Evolutionary conservation across 2,797 vertebrate genomes (phyloP).

Genomic region (Argyrosomus regius): DNA sequence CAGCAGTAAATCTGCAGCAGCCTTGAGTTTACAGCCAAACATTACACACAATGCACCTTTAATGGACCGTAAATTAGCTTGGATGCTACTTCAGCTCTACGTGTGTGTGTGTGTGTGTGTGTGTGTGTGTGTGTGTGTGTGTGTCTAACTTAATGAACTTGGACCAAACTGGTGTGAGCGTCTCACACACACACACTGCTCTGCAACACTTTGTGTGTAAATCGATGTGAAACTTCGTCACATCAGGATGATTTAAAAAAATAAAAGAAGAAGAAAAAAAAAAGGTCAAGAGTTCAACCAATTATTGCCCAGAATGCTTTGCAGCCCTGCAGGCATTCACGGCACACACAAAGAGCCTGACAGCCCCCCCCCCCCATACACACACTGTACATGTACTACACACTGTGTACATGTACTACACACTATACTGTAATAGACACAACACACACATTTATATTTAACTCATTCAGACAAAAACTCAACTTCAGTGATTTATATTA

Average conservation of each 20-base stretch:
- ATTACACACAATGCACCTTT: conserved; percentile 51
- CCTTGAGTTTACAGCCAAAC: conserved; percentile 35
- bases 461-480: conserved; percentile 14
- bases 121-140: conserved; percentile 6
- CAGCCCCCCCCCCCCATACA: too few relatives aligned
- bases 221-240: too few relatives aligned
- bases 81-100: neutral
- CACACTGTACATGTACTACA: neutral
- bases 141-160: neutral
- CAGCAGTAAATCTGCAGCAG: conserved; percentile 44
- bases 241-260: neutral
- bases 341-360: neutral
- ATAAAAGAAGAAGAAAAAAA: conserved; percentile 10
- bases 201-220: too few relatives aligned
- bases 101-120: conserved; percentile 15
- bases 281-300: conserved; percentile 31
- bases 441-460: conserved; percentile 17
- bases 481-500: conserved; percentile 7
- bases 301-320: conserved; percentile 4
- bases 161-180: too few relatives aligned
- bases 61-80: conserved; percentile 49
- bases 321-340: neutral
- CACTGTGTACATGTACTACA: neutral
- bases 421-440: too few relatives aligned
- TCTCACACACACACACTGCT: too few relatives aligned